Evolutionary conservation across 2,888 invertebrate genomes (phyloP).

Genomic region (Orchesella flavescens): DNA sequence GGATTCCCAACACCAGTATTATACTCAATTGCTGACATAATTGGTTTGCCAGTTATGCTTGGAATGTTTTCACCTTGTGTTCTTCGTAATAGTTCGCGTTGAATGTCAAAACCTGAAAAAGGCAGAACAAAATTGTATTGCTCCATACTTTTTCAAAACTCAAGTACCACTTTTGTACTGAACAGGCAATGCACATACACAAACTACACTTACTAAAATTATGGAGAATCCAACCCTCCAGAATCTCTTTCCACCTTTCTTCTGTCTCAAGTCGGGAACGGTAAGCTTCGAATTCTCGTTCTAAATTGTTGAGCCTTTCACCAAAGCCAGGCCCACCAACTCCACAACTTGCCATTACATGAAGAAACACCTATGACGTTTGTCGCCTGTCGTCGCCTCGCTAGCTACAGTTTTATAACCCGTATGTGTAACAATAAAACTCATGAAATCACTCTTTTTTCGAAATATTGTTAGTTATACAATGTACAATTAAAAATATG

Average conservation of each 20-base stretch:
- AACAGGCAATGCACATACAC: too few species aligned
- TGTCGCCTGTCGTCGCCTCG: background rate
- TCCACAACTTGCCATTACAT: conserved; percentile 59
- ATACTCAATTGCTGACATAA: conserved; percentile 55
- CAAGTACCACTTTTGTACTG: too few species aligned
- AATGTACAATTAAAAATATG: too few species aligned
- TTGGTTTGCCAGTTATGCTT: conserved; percentile 21
- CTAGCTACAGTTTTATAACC: background rate
- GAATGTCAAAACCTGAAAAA: conserved; percentile 49
- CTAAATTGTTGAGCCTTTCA: conserved; percentile 55
- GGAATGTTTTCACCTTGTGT: conserved; percentile 35
- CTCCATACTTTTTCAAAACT: background rate
- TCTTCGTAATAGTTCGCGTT: conserved; percentile 48
- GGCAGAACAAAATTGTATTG: background rate
- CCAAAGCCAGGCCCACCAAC: conserved; percentile 54
- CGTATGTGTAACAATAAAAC: too few species aligned
- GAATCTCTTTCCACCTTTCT: conserved; percentile 55
- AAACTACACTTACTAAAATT: conserved; percentile 52
- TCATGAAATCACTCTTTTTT: too few species aligned
- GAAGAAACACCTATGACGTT: conserved; percentile 14
- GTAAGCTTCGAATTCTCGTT: conserved; percentile 45
- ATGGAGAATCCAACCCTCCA: conserved; percentile 54
- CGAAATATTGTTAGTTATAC: too few species aligned
- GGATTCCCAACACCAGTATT: conserved; percentile 45
- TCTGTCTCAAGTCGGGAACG: conserved; percentile 35